phyloP scores from a whole-genome alignment of 2,888 invertebrate genomes.

The Leptinotarsa haldemani region DNA sequence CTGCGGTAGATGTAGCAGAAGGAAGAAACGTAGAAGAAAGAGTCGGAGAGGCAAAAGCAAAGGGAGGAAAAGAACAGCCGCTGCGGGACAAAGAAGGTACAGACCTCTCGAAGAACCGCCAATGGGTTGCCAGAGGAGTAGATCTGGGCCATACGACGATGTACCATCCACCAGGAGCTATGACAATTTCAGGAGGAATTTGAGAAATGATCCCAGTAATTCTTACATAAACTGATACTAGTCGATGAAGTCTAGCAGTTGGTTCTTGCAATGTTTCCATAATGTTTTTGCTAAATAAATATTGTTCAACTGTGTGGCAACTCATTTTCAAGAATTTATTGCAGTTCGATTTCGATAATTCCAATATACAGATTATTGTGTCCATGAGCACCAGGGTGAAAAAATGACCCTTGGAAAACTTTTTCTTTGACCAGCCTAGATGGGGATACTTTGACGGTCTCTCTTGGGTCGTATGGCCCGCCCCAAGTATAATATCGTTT shows the following conservation, averaged over 20 bases:
- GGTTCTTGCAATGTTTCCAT: not conserved
- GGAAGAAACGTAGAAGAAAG: constrained; percentile 11
- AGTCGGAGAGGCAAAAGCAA: constrained; percentile 18
- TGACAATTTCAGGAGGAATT: not conserved
- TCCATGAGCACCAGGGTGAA: too few relatives aligned
- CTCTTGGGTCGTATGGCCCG: too few relatives aligned
- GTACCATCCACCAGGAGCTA: not conserved
- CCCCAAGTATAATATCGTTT: too few relatives aligned
- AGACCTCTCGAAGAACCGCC: not conserved
- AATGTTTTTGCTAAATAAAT: not conserved
- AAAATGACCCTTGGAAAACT: too few relatives aligned
- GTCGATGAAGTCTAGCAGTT: not conserved
- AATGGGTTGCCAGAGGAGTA: not conserved
- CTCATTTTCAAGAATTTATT: not conserved
- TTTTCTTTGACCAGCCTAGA: too few relatives aligned
- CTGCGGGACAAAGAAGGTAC: constrained; percentile 2
- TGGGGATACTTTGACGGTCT: too few relatives aligned
- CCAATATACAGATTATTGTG: too few relatives aligned
- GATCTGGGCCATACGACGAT: not conserved
- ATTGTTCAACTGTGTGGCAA: not conserved
- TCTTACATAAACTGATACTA: not conserved
- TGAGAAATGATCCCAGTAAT: not conserved
- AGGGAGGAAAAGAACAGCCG: not conserved
- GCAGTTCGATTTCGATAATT: not conserved
- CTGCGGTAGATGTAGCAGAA: constrained; percentile 26